Conservation (phyloP, 2,888 invertebrate genomes). For the Philereme vetulata region DNA sequence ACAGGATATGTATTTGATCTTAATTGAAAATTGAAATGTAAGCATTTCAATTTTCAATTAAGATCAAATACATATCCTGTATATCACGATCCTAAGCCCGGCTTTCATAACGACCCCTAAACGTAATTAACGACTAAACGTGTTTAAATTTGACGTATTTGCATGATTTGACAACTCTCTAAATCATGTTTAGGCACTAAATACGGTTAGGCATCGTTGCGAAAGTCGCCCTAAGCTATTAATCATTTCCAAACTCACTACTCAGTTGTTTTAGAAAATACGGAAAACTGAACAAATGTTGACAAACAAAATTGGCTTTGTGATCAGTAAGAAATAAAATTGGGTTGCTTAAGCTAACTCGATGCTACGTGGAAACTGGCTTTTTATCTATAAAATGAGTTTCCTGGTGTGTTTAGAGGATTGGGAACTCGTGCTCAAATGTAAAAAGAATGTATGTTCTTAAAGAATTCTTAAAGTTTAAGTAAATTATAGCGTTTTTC, state of each 20-base stretch:
- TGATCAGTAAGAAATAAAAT: constrained; percentile 23
- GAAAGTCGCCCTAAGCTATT: not conserved
- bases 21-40: no score
- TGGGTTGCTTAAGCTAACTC: constrained; percentile 20
- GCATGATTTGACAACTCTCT: no score
- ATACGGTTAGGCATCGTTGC: no score
- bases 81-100: no score
- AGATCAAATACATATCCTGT: no score
- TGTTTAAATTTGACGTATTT: not conserved
- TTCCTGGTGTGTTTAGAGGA: constrained; percentile 25
- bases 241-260: constrained; percentile 9
- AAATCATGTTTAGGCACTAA: no score
- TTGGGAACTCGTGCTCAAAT: constrained; percentile 9
- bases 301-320: constrained; percentile 25
- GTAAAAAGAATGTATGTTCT: no score
- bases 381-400: constrained; percentile 28
- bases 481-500: no score
- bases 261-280: constrained; percentile 15
- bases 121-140: not conserved
- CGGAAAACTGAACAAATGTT: constrained; percentile 23
- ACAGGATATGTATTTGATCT: no score
- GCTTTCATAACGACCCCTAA: no score
- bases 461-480: no score
- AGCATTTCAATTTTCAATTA: no score
- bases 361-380: constrained; percentile 17